Evolutionary conservation across 2,888 invertebrate genomes (phyloP), one percentile per base, ranked within the genome.

Genomic region (Arctia plantaginis): DNA sequence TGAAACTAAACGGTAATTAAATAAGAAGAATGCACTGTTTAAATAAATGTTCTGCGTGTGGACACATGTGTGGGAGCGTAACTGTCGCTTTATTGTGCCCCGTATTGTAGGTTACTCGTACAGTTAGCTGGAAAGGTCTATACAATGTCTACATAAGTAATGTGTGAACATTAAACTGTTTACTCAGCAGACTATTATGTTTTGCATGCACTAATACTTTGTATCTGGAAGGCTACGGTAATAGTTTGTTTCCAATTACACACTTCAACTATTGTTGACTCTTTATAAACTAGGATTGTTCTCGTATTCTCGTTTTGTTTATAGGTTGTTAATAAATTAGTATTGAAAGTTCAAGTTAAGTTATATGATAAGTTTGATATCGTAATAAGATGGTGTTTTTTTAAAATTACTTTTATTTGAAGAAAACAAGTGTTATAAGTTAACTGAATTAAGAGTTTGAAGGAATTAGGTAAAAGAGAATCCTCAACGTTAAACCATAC

Each of bases 61-160:
- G 84, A 85, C 77, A 81, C 66, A 77, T 77, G 82, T 87, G 89
- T 89, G 90, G 82, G 90, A 90, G 78, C 78, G 72, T 89, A 89
- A 89, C 89, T 86, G 89, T 88, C 76, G 66, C 20, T 70, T 55
- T 82, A 89, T 90, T 89, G 90, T 90, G 77, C 72, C 68, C 44
- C 71, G 79, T 80, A 82, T 87, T 84, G 82, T 89, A 75, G 90
- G 90, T 89, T 89, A 90, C 85, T 87, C 81, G 87, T 82, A 82
- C 84, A 80, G 83, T 85, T 88, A 88, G 80, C 86, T 87, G 86
- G 84, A 77, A 75, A 79, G 73, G 71, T 70, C 51, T 83, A 78
- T 74, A 78, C 79, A 80, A 69, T 76, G 80, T 84, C 82, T 83
- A 81, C 77, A 72, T 80, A 80, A 83, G 82, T 80, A 78, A 87